Base-by-base conservation (phyloP, 2,797 vertebrate genomes). In the Petrocephalus schoutedeni region DNA sequence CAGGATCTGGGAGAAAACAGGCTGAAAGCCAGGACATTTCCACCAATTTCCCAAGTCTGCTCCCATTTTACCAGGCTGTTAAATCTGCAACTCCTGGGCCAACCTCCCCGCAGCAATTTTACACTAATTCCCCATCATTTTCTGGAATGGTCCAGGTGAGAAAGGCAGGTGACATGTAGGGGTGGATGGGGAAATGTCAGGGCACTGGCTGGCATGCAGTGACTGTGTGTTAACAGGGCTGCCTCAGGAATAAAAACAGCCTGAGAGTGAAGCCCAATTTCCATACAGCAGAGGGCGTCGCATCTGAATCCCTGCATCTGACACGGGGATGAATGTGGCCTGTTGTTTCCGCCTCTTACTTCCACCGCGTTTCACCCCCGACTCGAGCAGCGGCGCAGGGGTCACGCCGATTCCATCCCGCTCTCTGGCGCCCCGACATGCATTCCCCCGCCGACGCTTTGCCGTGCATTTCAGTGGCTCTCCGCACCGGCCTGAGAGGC, bases 91-190 rank as follows among this genome's bases (percentile, higher is more conserved):
- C 16, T 85, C 28, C 16, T 41, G 21, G 32, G 53, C 14, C 84
- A 57, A 23, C 54, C 28, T 85, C 16, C 6, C 54, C 5, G 53
- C 54, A 85, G 84, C 23, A 56, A 85, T 85, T 85, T 85, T 57
- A 85, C 28, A 57, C 54, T 53, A 85, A 57, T 85, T 85, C 28
- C 23, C 23, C 19, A 53, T 57, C 54, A 85, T 57, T 57, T 85
- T 54, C 23, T 23, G 32, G 53, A 58, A 85, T 58, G 58, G 54
- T 85, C 53, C 56, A 85, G 54, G 84, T 85, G 84, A 85, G 54
- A 57, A 85, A 85, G 23, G 84, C 54, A 59, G 53, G 53, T 32
- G 54, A 85, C 51, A 32, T 0, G 21, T 32, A 36, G 54, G 53
- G 23, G 54, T 36, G 28, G 51, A 85, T 12, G 32, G 53, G 28